These are phyloP conservation scores for Prionace glauca DNA, from an alignment of 2,797 vertebrate genomes.

Conservation along the genomic window DNA sequence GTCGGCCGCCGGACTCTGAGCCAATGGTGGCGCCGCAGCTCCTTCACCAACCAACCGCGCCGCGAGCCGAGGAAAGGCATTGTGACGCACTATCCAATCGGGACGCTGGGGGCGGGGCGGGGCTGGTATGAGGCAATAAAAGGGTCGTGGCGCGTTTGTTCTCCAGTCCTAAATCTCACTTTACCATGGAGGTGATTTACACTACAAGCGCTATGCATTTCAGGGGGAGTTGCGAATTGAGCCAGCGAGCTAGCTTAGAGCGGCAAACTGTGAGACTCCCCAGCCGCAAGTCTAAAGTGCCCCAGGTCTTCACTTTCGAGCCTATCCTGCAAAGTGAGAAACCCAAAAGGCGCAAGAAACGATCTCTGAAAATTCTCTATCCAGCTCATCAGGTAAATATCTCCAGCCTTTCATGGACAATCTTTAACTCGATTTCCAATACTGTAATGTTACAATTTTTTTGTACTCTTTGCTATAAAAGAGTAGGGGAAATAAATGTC, in stretches of 20 bases:
- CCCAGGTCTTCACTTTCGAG: slow-evolving; percentile 13
- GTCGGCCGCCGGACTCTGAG: neutral
- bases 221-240: neutral
- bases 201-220: neutral
- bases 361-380: neutral
- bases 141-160: fast-evolving
- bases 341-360: neutral
- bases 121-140: neutral
- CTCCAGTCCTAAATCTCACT: neutral
- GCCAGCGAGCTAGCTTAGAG: neutral
- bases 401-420: too few relatives aligned
- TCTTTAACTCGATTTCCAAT: too few relatives aligned
- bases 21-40: neutral
- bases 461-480: too few relatives aligned
- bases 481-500: neutral
- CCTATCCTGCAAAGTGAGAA: neutral
- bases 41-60: neutral
- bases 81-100: neutral
- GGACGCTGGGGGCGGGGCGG: neutral
- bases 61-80: neutral
- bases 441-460: too few relatives aligned
- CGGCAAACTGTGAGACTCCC: neutral
- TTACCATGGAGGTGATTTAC: neutral
- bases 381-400: neutral
- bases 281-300: neutral